Base-by-base conservation (phyloP, 2,888 invertebrate genomes). In the Nycteola revayana region DNA sequence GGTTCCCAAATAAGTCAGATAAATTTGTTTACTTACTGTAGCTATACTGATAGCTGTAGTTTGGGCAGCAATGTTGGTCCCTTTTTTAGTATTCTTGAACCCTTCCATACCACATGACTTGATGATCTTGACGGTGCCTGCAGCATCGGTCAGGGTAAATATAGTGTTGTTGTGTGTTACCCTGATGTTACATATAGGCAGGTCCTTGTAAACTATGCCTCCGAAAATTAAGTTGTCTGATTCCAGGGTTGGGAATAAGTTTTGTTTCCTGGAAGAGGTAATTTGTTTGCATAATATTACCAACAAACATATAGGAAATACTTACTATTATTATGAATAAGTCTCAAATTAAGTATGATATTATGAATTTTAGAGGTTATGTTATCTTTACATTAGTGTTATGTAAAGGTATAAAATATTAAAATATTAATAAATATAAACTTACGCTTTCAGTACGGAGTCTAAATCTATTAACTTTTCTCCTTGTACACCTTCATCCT, bases 51-150 rank as follows among this genome's bases (percentile, higher is more conserved):
- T 92, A 10, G 96, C 98, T 10, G 98, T 96, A 7, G 98, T 95
- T 82, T 99, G 98, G 1, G 98, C 98, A 22, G 98, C 98, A 63
- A 98, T 94, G 71, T 97, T 98, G 2, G 98, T 98, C 43, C 98
- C 98, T 80, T 98, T 98, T 56, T 94, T 93, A 0, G 97, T 93
- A 75, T 98, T 96, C 81, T 97, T 98, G 67, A 98, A 99, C 3
- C 98, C 98, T 75, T 98, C 98, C 57, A 94, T 90, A 0, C 98
- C 98, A 83, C 96, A 95, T 0, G 95, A 94, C 22, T 93, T 84
- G 9, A 93, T 90, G 6, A 94, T 54, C 61, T 93, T 90, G 0
- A 82, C 76, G 29, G 59, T 76, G 77, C 96, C 96, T 71, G 90
- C 90, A 39, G 85, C 66, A 75, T 96, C 93, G 1, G 95, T 93